Conservation (phyloP, 2,797 vertebrate species). For the Lateolabrax maculatus region DNA sequence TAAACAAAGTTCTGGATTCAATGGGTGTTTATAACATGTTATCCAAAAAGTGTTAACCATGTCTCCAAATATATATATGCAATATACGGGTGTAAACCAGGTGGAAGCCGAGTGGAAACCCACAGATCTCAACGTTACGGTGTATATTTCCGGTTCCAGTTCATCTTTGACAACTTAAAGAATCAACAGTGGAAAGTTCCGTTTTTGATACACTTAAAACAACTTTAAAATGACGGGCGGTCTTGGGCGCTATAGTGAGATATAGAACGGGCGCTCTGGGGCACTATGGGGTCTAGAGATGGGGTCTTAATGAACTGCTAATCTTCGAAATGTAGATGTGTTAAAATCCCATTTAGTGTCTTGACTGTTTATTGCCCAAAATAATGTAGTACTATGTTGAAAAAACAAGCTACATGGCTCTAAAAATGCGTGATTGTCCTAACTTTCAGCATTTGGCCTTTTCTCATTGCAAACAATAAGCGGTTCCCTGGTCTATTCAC, state of each 20-base stretch:
- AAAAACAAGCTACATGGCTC: background rate
- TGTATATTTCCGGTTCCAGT: too few species aligned
- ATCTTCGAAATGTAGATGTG: background rate
- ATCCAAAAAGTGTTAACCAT: background rate
- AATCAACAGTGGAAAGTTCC: too few species aligned
- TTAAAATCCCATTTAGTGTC: background rate
- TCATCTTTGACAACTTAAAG: too few species aligned
- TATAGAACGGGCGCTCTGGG: too few species aligned
- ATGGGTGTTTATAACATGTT: background rate
- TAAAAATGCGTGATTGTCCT: background rate
- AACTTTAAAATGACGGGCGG: too few species aligned
- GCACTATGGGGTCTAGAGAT: too few species aligned
- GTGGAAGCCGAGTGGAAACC: too few species aligned
- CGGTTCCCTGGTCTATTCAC: background rate
- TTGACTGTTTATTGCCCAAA: background rate
- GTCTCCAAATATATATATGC: too few species aligned
- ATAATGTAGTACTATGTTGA: background rate
- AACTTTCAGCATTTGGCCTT: background rate
- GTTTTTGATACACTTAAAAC: too few species aligned
- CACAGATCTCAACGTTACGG: too few species aligned
- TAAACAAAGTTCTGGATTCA: background rate
- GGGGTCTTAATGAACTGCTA: background rate
- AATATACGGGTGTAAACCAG: too few species aligned
- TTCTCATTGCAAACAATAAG: background rate
- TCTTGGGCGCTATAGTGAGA: too few species aligned